A percentile compares a stretch with the other conserved stretches of the same genome.
phyloP scores from a whole-genome alignment of 1,140 invertebrate species.

The Gonioctena quinquepunctata region DNA sequence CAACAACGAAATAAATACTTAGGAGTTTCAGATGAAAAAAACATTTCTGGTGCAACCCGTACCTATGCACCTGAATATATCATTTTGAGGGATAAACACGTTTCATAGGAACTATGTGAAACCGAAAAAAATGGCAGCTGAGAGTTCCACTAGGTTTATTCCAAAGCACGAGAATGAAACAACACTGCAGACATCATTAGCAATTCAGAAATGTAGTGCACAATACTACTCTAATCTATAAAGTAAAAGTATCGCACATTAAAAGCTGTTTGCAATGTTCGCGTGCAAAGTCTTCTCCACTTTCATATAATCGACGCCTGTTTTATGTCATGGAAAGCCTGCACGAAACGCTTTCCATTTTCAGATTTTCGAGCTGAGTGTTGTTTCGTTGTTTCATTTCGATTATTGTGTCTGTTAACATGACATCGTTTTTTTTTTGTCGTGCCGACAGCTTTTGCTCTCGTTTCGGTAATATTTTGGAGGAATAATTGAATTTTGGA shows the following conservation, averaged over 20 bases:
- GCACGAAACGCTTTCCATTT: slow-evolving; percentile 24
- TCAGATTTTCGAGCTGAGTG: slow-evolving; percentile 8
- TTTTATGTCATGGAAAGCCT: slow-evolving; percentile 30
- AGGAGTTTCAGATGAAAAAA: too few species aligned
- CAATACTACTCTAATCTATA: background rate
- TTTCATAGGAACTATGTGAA: too few species aligned
- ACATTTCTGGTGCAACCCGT: background rate
- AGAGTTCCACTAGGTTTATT: too few species aligned
- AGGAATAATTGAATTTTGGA: too few species aligned
- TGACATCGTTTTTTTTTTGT: background rate
- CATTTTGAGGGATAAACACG: too few species aligned
- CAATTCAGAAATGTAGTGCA: slow-evolving; percentile 12
- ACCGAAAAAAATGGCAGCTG: too few species aligned
- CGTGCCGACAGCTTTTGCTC: background rate
- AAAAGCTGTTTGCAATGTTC: slow-evolving; percentile 10
- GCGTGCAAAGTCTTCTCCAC: slow-evolving; percentile 27
- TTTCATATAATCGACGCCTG: slow-evolving; percentile 29
- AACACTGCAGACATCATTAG: slow-evolving; percentile 16
- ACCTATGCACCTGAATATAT: too few species aligned
- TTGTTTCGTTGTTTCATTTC: slow-evolving; percentile 1
- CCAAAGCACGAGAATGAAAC: background rate
- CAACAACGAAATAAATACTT: too few species aligned
- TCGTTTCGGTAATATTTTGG: too few species aligned
- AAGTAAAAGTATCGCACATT: background rate
- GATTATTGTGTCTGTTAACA: background rate